These are phyloP conservation scores for Sepioteuthis lessoniana DNA, from an alignment of 2,888 invertebrate genomes.

Conservation along the genomic window DNA sequence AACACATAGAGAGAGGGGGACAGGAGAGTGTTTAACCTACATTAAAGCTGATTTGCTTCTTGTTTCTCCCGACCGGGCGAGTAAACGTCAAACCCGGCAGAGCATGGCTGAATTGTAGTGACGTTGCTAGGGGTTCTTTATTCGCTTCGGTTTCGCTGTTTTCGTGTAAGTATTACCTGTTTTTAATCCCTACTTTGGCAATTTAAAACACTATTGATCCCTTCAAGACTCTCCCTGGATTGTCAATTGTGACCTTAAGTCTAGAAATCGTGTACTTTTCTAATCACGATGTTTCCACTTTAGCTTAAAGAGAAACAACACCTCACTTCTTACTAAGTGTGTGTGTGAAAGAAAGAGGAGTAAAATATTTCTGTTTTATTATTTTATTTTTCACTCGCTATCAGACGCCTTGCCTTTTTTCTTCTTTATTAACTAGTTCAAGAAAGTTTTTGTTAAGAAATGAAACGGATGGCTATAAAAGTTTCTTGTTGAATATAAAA, in stretches of 20 bases:
- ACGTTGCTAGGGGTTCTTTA: background rate
- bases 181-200: background rate
- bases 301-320: too few relatives aligned
- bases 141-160: slow-evolving; percentile 35
- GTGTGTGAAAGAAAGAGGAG: background rate
- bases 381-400: background rate
- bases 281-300: background rate
- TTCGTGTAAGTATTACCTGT: slow-evolving; percentile 8
- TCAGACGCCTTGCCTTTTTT: background rate
- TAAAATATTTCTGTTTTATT: background rate
- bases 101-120: slow-evolving; percentile 16
- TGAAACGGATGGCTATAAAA: too few relatives aligned
- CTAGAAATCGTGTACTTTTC: background rate
- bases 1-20: background rate
- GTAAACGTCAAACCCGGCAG: background rate
- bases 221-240: background rate
- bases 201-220: background rate
- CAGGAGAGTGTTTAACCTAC: background rate
- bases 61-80: background rate
- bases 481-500: too few relatives aligned
- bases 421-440: background rate
- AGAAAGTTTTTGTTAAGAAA: too few relatives aligned
- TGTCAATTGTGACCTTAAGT: background rate
- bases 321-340: background rate
- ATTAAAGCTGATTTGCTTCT: background rate